Base-by-base conservation (phyloP, 2,797 vertebrate genomes). In the Platyrinchus mystaceus region DNA sequence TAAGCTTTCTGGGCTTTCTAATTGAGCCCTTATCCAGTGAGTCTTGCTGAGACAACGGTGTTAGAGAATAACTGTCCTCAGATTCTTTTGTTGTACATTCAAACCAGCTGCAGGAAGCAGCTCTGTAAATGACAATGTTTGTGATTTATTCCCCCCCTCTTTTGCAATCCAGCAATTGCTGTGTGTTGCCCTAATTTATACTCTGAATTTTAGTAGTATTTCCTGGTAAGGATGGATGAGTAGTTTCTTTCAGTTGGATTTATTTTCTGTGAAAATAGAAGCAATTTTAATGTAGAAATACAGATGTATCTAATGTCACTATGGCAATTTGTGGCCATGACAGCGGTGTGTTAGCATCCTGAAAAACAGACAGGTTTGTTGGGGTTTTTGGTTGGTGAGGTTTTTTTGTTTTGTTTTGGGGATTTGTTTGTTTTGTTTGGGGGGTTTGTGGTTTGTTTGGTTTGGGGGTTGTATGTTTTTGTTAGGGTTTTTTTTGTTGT, bases 281-380 rank as follows among this genome's bases (percentile, higher is more conserved):
- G 74, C 43, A 81, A 27, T 83, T 94, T 80, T 77, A 91, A 75
- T 86, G 78, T 80, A 95, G 93, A 96, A 95, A 89, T 94, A 93
- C 36, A 84, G 68, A 93, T 90, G 30, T 88, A 64, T 82, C 81
- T 93, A 83, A 83, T 75, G 95, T 96, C 97, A 63, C 95, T 93
- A 59, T 89, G 91, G 94, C 86, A 90, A 91, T 95, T 94, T 88
- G 91, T 73, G 74, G 73, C 94, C 79, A 91, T 95, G 88, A 86
- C 87, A 96, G 96, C 96, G 90, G 69, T 79, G 58, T 87, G 58
- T 55, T 89, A 94, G 50, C 53, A 68, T 89, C 89, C 79, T 80
- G 79, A 84, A 73, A 74, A 92, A 60, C n/a, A 84, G 79, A 52
- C 37, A 20, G 44, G 39, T 79, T 77, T 22, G 13, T 49, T 78